Evolutionary conservation across 2,888 invertebrate genomes (phyloP), one percentile per base, ranked within the genome.

Genomic region (Tineola bisselliella): DNA sequence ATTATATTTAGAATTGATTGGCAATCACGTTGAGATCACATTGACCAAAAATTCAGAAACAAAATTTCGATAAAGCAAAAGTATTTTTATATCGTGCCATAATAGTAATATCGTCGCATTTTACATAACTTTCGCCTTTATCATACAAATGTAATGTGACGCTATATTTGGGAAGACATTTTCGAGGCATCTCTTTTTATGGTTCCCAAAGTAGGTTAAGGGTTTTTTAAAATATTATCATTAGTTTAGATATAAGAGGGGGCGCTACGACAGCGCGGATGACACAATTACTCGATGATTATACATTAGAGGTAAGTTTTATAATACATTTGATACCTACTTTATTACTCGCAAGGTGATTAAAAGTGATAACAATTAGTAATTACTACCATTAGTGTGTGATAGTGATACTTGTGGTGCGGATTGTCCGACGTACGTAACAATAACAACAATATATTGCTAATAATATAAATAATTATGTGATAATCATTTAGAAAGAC

Each of bases 341-440:
- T 25, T 81, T 83, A 81, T 76, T 77, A 84, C 79, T 82, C 82
- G 81, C 81, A 79, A 25, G 77, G 84, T 86, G 86, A 86, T 86
- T 80, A 77, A 75, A 87, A 80, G 86, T 86, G 86, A 87, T 86
- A 84, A 59, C 11, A n/a, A 13, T 44, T 59, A 59, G 59, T 31
- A 38, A 19, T 59, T 54, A 19, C 25, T 33, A 58, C 58, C 33
- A 33, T 58, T 13, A 30, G n/a, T 44, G 60, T 31, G 60, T 48
- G 60, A 38, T 15, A 48, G 48, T 30, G 60, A 48, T 44, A 60
- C 17, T 43, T 77, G 84, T 87, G 86, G 84, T 87, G 87, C 87
- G 84, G 86, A 84, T 79, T 67, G 70, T n/a, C 33, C 17, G 48
- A n/a, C 25, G 30, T 63, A 61, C 48, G 38, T 13, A 60, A 58